phyloP scores from a whole-genome alignment of 2,113 vertebrate species.

The Cathartes aura region DNA sequence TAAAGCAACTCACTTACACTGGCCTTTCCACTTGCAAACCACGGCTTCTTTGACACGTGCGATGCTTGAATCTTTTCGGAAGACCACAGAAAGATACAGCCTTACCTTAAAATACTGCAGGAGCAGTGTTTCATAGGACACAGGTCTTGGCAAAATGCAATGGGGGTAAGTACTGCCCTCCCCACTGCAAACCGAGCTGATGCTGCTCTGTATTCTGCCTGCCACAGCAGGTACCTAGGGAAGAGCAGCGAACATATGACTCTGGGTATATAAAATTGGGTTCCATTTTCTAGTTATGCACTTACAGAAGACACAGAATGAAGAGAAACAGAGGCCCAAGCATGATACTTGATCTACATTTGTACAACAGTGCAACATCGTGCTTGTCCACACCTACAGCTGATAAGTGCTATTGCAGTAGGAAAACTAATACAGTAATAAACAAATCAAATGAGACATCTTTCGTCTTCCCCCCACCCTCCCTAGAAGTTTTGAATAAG shows the following conservation, averaged over 20 bases:
- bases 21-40: background rate
- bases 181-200: background rate
- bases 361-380: background rate
- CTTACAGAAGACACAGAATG: background rate
- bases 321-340: background rate
- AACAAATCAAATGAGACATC: background rate
- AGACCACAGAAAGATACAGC: background rate
- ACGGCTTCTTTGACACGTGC: background rate
- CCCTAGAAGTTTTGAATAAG: background rate
- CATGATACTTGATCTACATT: accelerated
- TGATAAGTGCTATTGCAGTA: background rate
- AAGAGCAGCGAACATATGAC: background rate
- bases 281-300: background rate
- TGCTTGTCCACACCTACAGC: background rate
- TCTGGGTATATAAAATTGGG: background rate
- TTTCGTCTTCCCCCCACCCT: background rate
- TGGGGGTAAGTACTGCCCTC: background rate
- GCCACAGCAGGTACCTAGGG: background rate
- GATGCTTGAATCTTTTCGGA: background rate
- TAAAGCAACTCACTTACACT: background rate
- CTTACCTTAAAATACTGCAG: background rate
- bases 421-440: background rate
- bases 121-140: background rate
- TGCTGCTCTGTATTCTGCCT: background rate
- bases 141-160: background rate